phyloP scores from a whole-genome alignment of 2,113 vertebrate species.

The Antechinus flavipes region DNA sequence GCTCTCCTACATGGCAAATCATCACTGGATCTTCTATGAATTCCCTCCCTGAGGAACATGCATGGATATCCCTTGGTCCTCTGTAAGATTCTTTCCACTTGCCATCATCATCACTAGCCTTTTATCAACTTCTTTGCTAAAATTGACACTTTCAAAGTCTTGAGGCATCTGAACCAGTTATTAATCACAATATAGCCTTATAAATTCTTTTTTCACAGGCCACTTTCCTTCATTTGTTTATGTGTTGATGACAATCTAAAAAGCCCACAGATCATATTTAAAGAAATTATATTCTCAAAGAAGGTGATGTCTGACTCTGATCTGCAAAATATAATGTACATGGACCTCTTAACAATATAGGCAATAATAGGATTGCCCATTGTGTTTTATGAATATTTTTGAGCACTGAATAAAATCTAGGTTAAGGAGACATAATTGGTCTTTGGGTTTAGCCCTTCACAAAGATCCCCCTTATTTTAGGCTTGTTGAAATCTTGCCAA shows the following conservation, averaged over 20 bases:
- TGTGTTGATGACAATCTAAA: not conserved
- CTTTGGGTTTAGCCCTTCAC: not conserved
- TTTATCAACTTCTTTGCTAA: not conserved
- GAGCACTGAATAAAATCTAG: conserved; percentile 10
- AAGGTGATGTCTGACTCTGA: not conserved
- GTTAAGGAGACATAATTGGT: not conserved
- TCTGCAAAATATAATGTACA: not conserved
- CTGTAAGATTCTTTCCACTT: not conserved
- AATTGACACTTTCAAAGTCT: not conserved
- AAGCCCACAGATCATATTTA: not conserved
- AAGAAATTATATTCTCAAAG: not conserved
- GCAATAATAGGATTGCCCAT: not conserved
- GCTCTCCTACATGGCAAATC: not conserved
- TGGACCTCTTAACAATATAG: not conserved
- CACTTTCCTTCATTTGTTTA: not conserved
- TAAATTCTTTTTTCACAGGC: conserved; percentile 14
- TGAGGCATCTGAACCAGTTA: not conserved
- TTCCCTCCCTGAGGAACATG: not conserved
- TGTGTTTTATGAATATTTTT: conserved; percentile 21
- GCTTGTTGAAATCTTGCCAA: not conserved
- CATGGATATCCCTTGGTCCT: not conserved
- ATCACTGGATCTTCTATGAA: not conserved
- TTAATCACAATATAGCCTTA: not conserved
- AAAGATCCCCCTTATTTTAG: not conserved
- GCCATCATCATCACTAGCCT: conserved; percentile 15